Base-by-base conservation (phyloP, 2,113 vertebrate species). In the Nycticorax nycticorax region DNA sequence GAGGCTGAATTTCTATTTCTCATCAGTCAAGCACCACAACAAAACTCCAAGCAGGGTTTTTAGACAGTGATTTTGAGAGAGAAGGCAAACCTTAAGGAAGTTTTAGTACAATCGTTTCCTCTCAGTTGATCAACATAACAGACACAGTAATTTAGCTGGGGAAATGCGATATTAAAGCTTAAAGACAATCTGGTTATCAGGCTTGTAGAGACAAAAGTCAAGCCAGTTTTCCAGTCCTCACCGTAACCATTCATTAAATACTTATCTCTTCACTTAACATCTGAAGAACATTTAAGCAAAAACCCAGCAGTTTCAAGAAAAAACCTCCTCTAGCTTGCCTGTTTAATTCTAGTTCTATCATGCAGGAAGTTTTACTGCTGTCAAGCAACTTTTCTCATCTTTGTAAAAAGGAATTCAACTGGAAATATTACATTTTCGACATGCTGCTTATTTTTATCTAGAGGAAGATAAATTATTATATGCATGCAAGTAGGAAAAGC, bases 341-440 rank as follows among this genome's bases (percentile, higher is more conserved):
- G 21, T 91, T 94, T 89, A 93, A 96, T 85, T 78, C 80, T 56
- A 64, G 35, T 50, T 89, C 47, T 71, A 59, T 50, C 47, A 7
- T 43, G 43, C 26, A 77, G 62, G 63, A 88, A 91, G 74, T 59
- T 88, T 76, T 88, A 88, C 41, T 87, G 91, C 87, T 85, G 91
- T 88, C 71, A 69, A 85, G 77, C 59, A 85, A 57, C 32, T 67
- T 93, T 95, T 91, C 66, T 90, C 67, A 39, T 77, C 39, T 80
- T 84, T 82, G 5, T 30, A 93, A 91, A 62, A 80, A 80, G 56
- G 50, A 91, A 73, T 85, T 93, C 80, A 85, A 85, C 48, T 93
- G 93, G 41, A 96, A 96, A 93, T 94, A 93, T 24, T 84, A 76
- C 87, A 92, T 87, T 84, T 93, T 88, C 67, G 91, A 81, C 71